These are phyloP conservation scores for Lutjanus argentimaculatus DNA, from an alignment of 2,797 vertebrate species.

Conservation along the genomic window DNA sequence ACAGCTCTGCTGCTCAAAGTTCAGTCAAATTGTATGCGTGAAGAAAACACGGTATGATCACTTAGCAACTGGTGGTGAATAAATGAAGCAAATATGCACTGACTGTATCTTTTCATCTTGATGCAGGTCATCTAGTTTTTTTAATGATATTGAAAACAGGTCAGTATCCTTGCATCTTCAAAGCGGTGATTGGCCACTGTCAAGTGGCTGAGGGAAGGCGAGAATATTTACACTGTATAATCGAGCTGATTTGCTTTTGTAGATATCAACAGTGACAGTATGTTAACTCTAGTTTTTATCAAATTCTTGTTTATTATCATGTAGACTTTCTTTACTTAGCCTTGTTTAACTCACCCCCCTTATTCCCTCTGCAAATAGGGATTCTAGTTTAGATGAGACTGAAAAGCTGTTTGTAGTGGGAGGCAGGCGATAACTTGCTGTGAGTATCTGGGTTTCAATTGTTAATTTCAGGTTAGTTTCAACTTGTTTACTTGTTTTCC, in stretches of 20 bases:
- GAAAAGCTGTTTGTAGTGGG: background rate
- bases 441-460: background rate
- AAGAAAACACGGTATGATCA: background rate
- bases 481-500: background rate
- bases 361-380: background rate
- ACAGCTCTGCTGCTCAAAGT: background rate
- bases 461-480: background rate
- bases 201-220: background rate
- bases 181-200: background rate
- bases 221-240: background rate
- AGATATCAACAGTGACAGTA: background rate
- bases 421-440: too few species aligned
- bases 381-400: background rate
- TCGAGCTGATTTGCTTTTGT: background rate
- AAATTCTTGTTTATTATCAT: background rate
- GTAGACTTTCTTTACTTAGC: background rate
- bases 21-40: background rate
- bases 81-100: background rate
- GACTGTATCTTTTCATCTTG: background rate
- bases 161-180: background rate
- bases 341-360: background rate
- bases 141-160: constrained; percentile 8
- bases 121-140: background rate
- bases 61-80: background rate
- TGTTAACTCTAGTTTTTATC: background rate